Evolutionary conservation across 2,113 vertebrate species (phyloP), one percentile per base, ranked within the genome.

Genomic region (Odobenus rosmarus): DNA sequence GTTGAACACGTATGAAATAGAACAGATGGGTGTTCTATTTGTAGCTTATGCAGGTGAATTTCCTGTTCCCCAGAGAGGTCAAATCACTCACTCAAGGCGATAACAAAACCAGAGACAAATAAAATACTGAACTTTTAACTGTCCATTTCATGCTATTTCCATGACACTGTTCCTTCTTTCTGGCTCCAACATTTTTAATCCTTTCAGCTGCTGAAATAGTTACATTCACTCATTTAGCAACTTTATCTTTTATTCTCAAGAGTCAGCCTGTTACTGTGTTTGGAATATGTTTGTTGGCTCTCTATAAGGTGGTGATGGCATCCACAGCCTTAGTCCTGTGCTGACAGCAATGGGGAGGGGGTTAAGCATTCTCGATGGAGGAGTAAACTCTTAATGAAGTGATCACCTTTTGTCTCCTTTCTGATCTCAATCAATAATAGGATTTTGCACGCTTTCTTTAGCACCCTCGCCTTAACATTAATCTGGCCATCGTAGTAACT

Each of bases 301-400:
- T 53, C 55, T 61, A 0, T 1, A 31, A 87, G 82, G 61, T 46
- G 31, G 3, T 2, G n/a, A 5, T 10, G 42, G 3, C 16, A 8
- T 7, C n/a, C 16, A 5, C 1, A 69, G 3, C 5, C 16, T 7
- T 11, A 76, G 21, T 11, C 11, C 8, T 3, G 15, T 19, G 7
- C 19, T 79, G 11, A 15, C 6, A 24, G 67, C 28, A 46, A 4
- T 12, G 36, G 67, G 31, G 33, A 19, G 1, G 6, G 36, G 21
- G 24, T 14, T 24, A 6, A 57, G 51, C 3, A 13, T 77, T 94
- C 89, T 90, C 13, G 1, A 7, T n/a, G n/a, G 15, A 53, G 18
- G 42, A 59, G 3, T 31, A 15, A 46, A 33, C 69, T 61, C 9
- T 86, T 61, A 31, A 57, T 1, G 6, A 57, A 26, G 1, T 33